phyloP scores from a whole-genome alignment of 2,888 invertebrate species.

The Endomychus coccineus region DNA sequence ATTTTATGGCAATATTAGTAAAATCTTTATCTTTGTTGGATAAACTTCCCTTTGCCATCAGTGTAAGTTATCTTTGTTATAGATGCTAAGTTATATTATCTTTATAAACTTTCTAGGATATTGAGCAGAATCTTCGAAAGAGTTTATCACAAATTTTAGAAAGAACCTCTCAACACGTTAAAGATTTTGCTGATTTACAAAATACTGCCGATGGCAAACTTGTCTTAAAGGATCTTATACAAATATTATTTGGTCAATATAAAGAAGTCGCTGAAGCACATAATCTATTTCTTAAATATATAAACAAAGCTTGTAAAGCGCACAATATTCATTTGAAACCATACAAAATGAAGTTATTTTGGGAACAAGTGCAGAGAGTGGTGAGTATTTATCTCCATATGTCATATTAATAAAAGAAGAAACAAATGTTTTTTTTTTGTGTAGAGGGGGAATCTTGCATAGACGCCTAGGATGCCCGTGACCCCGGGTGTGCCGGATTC shows the following conservation, averaged over 20 bases:
- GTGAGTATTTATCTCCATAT: constrained; percentile 51
- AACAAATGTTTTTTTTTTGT: no score
- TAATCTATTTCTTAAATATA: constrained; percentile 55
- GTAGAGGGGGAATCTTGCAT: no score
- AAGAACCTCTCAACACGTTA: constrained; percentile 68
- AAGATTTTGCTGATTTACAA: constrained; percentile 49
- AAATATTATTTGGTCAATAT: constrained; percentile 75
- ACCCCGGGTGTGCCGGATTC: no score
- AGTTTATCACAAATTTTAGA: constrained; percentile 75
- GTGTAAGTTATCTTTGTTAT: constrained; percentile 47
- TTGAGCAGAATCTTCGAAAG: constrained; percentile 75
- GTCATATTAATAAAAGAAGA: no score
- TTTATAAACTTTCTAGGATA: constrained; percentile 49
- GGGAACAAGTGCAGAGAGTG: constrained; percentile 84
- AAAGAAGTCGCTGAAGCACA: constrained; percentile 75
- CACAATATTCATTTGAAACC: constrained; percentile 50
- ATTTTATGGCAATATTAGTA: constrained; percentile 71
- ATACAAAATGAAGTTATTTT: constrained; percentile 73
- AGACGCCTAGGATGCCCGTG: no score
- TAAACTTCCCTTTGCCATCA: constrained; percentile 78
- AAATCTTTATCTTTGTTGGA: constrained; percentile 79
- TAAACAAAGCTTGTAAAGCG: constrained; percentile 54
- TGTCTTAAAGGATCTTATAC: constrained; percentile 51
- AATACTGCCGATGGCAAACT: constrained; percentile 31
- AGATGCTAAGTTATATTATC: constrained; percentile 1